Base-by-base conservation (phyloP, 2,888 invertebrate species). In the Arctia plantaginis region DNA sequence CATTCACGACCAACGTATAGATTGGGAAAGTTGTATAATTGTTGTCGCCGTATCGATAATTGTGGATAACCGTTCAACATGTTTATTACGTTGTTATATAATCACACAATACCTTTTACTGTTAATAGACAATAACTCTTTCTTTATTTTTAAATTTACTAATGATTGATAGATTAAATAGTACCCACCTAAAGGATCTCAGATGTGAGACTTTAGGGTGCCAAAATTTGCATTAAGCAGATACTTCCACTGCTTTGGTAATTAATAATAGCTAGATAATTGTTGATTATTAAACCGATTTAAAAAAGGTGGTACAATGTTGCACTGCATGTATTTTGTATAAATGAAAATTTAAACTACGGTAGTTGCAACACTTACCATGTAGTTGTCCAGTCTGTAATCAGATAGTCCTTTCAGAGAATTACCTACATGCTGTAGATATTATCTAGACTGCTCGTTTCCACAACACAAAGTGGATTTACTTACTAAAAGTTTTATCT, bases 361-460 rank as follows among this genome's bases (percentile, higher is more conserved):
- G n/a, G 59, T 23, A 62, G 33, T 18, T 33, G 33, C 47, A 30
- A 30, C 8, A 44, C 47, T 27, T 15, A 71, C 18, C 23, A 35
- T 44, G 66, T 51, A 64, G 62, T 67, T 68, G 67, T 51, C 74
- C 67, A 68, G 51, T 55, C 68, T 33, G 39, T 73, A 69, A 82
- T 85, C 80, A 77, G 80, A 79, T 85, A 78, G 70, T 44, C 59
- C 64, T 74, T 74, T 73, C 74, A 81, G 66, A 74, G 75, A 81
- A 77, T 66, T 69, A 30, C 71, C 67, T 64, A 71, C 64, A 69
- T 68, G 51, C 35, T 73, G 71, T 72, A 77, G 88, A 88, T 88
- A 74, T 44, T 72, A 88, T 88, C 88, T 85, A 77, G 79, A 83
- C 80, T 77, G 80, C 71, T 74, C 80, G 78, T 73, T 66, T 72